Evolutionary conservation across 2,113 vertebrate species (phyloP).

Genomic region (Podarcis cretensis): DNA sequence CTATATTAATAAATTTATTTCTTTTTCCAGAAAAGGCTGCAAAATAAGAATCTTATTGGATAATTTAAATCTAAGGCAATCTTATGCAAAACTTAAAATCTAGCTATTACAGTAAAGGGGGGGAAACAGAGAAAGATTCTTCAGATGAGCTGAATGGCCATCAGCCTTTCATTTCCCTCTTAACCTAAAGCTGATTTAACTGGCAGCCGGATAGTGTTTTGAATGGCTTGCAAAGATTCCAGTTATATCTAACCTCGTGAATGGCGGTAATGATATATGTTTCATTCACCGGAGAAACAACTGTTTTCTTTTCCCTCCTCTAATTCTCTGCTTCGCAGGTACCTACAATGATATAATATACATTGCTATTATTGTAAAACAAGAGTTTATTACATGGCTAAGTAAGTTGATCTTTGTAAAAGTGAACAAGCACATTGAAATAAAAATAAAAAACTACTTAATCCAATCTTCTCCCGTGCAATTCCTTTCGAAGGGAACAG

Average conservation of each 20-base stretch:
- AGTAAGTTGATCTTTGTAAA: constrained; percentile 89
- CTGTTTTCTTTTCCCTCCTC: constrained; percentile 78
- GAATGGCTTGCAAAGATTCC: constrained; percentile 69
- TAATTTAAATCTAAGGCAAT: not conserved
- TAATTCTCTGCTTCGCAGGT: constrained; percentile 76
- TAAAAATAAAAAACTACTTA: constrained; percentile 91
- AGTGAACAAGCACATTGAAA: constrained; percentile 87
- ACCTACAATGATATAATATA: constrained; percentile 77
- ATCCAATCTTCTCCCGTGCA: constrained; percentile 86
- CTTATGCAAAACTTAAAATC: too few relatives aligned
- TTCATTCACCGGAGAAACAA: constrained; percentile 80
- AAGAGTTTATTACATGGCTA: constrained; percentile 86
- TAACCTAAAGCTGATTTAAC: constrained; percentile 64
- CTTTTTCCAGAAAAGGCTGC: constrained; percentile 23
- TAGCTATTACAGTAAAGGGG: not conserved
- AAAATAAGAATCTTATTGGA: not conserved
- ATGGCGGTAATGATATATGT: constrained; percentile 77
- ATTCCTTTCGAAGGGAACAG: constrained; percentile 89
- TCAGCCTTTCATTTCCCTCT: constrained; percentile 52
- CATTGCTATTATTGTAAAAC: constrained; percentile 82
- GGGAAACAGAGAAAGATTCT: not conserved
- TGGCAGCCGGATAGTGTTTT: constrained; percentile 59
- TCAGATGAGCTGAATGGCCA: constrained; percentile 26
- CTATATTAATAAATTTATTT: too few relatives aligned
- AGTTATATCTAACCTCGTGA: constrained; percentile 70